Base-by-base conservation (phyloP, 1,140 invertebrate genomes). In the Calosoma granatense region DNA sequence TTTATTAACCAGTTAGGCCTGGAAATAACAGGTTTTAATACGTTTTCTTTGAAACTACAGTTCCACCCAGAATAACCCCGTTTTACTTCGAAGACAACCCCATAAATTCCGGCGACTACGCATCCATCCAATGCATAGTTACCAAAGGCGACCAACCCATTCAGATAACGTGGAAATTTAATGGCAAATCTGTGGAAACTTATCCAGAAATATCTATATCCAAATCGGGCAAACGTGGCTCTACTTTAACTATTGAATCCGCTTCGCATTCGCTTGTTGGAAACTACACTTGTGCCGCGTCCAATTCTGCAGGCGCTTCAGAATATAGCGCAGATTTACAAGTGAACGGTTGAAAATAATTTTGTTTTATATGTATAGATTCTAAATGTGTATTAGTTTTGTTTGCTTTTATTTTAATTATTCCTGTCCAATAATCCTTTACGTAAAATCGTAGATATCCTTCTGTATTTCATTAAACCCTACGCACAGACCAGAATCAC, bases 91-190 rank as follows among this genome's bases (percentile, higher is more conserved):
- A 79, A 52, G 77, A 80, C 57, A 75, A 78, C 22, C 76, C 81
- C 11, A 78, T 85, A 55, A 83, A 85, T 67, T 85, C 82, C 58
- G 87, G 85, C 56, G 85, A 87, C 70, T 81, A 83, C 62, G 82
- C 84, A 54, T 84, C 84, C 65, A 77, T 85, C 1, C 81, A 80
- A 58, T 84, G 82, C 67, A 72, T 81, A 20, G 81, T 83, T 15
- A 83, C 77, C 51, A 81, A 76, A 65, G 85, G 77, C 67, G 83
- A 82, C 73, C 74, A 72, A 36, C 80, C 81, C 20, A 70, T 85
- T 55, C 83, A 83, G 60, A 74, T 81, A 17, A 71, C 72, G 53
- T 81, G 79, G 79, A 75, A 66, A 3, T 78, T 85, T 58, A 77
- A 80, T 59, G 74, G 74, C 52, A 72, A 70, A 39, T 73, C 71